Base-by-base conservation (phyloP, 2,113 vertebrate genomes). In the Benitochromis conjunctus region DNA sequence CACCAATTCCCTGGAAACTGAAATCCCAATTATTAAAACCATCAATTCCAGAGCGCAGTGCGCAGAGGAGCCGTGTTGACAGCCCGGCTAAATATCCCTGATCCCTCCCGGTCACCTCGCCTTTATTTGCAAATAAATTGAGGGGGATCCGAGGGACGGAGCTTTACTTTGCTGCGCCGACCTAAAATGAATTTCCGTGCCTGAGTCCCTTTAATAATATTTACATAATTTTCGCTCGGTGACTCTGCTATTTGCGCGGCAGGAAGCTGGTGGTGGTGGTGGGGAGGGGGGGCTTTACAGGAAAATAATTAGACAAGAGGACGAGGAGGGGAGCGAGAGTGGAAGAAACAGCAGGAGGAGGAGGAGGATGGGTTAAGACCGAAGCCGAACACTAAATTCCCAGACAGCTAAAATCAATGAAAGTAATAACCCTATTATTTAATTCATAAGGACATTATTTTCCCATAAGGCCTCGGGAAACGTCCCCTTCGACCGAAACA, bases 101-200 rank as follows among this genome's bases (percentile, higher is more conserved):
- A 98, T 98, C 97, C 98, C 98, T 98, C 97, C 97, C 97, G 98
- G 98, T 99, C 98, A 99, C 97, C 97, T 95, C 96, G 97, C 97
- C 97, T 98, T 97, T 98, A 99, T 99, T 98, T 99, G 98, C 98
- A 98, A 99, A 98, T 99, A 99, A 99, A 99, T 99, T 98, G 98
- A 98, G 97, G 97, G 96, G 97, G 98, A 98, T 98, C 97, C 97
- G 97, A 97, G 97, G 97, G 97, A 96, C 97, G 96, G 96, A 96
- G 97, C 96, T 97, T 97, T 97, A 96, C 96, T 96, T 91, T 92
- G 91, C 94, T 91, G 96, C 94, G 94, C 91, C 95, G 95, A 95
- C 95, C 93, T 96, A 97, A 98, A 98, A 98, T 98, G 98, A 99
- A 98, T 98, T 98, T 98, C 97, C 96, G 96, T 97, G 97, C 97